phyloP scores from a whole-genome alignment of 2,888 invertebrate genomes.

The Ganaspis brasiliensis region DNA sequence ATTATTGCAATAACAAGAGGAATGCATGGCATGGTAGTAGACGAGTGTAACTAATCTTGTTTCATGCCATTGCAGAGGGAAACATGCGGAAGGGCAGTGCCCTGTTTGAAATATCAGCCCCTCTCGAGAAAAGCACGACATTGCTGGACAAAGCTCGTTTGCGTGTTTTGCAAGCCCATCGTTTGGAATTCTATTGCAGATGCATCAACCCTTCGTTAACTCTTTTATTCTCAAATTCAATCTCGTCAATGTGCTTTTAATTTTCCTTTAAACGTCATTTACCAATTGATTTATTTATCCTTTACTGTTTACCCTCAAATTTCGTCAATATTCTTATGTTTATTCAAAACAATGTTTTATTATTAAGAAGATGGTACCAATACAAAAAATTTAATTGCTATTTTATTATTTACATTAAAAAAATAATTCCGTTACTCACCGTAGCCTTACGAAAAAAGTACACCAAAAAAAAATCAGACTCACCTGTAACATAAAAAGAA shows the following conservation, averaged over 20 bases:
- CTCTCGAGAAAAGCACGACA: slow-evolving; percentile 48
- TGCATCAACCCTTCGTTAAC: slow-evolving; percentile 12
- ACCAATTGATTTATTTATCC: background rate
- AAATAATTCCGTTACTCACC: background rate
- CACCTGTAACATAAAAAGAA: background rate
- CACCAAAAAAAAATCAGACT: background rate
- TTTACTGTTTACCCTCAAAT: background rate
- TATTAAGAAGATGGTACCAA: too few species aligned
- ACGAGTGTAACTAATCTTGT: slow-evolving; percentile 38
- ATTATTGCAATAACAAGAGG: slow-evolving; percentile 23
- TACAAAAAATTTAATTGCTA: too few species aligned
- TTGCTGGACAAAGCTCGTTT: slow-evolving; percentile 54
- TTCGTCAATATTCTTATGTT: background rate
- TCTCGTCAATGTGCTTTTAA: slow-evolving; percentile 13
- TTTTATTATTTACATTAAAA: too few species aligned
- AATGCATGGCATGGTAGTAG: slow-evolving; percentile 12
- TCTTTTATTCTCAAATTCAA: slow-evolving; percentile 35
- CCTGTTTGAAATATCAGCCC: slow-evolving; percentile 45
- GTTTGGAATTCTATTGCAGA: slow-evolving; percentile 27
- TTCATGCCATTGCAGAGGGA: slow-evolving; percentile 35
- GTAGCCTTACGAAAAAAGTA: background rate
- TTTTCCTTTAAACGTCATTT: slow-evolving; percentile 24
- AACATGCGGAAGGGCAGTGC: slow-evolving; percentile 40
- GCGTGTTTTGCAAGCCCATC: slow-evolving; percentile 37
- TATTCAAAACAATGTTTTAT: too few species aligned